These are phyloP conservation scores for Pseudorhiza aurosa DNA, from an alignment of 30 jellyfish, hydroid and myxozoan species.

Conservation along the genomic window DNA sequence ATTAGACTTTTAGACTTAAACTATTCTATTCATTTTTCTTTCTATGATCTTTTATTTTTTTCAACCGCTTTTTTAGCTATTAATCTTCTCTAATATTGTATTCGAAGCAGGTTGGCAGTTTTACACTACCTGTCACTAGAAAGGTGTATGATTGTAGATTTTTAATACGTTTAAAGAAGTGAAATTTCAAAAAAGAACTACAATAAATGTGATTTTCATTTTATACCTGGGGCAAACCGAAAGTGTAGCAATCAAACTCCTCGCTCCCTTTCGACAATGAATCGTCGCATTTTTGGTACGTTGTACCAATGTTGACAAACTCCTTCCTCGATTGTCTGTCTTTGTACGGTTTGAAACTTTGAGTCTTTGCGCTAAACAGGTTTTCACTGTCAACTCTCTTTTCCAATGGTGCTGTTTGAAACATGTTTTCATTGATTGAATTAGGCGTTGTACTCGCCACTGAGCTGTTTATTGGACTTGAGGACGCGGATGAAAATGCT, in stretches of 20 bases:
- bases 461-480: conserved; percentile 49
- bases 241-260: conserved; percentile 57
- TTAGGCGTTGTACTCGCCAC: conserved; percentile 36
- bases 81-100: too few species aligned
- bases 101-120: too few species aligned
- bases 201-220: neutral
- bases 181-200: neutral
- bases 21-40: too few species aligned
- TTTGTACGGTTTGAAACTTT: conserved; percentile 13
- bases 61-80: too few species aligned
- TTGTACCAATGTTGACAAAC: neutral
- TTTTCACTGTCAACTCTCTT: conserved; percentile 1
- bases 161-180: too few species aligned
- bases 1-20: too few species aligned
- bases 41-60: too few species aligned
- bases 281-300: conserved; percentile 9
- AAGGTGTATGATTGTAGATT: too few species aligned
- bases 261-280: conserved; percentile 1
- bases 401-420: conserved; percentile 18
- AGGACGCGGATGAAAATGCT: conserved; percentile 17
- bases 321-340: conserved; percentile 22
- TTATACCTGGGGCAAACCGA: conserved; percentile 71
- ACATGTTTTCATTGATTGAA: conserved; percentile 22
- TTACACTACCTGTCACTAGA: too few species aligned
- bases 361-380: conserved; percentile 1